Evolutionary conservation across 2,797 vertebrate genomes (phyloP).

Genomic region (Tiaroga cobitis): DNA sequence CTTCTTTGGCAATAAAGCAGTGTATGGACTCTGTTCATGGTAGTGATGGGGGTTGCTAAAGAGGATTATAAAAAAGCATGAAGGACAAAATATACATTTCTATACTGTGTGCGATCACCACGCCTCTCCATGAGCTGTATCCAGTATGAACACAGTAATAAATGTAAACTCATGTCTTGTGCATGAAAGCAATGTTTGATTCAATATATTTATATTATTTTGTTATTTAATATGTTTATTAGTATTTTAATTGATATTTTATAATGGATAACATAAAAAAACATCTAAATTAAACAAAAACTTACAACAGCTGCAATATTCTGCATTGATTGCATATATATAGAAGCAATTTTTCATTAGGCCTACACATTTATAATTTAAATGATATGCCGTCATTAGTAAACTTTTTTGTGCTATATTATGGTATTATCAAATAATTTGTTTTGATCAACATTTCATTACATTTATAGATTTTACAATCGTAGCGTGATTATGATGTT

Average conservation of each 20-base stretch:
- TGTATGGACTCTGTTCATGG: background rate
- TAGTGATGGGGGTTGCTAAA: background rate
- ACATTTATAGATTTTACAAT: too few relatives aligned
- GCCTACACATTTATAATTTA: background rate
- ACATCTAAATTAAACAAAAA: background rate
- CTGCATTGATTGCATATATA: background rate
- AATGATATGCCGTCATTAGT: background rate
- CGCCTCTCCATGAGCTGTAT: background rate
- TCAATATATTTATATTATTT: background rate
- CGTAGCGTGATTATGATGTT: background rate
- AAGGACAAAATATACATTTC: slow-evolving; percentile 16
- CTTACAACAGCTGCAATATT: background rate
- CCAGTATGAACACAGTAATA: background rate
- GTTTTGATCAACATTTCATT: background rate
- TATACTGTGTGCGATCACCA: background rate
- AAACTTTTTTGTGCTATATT: background rate
- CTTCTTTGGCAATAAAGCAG: background rate
- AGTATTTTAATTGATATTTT: background rate
- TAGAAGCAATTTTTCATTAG: background rate
- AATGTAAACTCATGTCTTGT: background rate
- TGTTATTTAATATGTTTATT: background rate
- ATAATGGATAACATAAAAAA: too few relatives aligned
- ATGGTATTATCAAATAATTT: background rate
- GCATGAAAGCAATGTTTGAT: background rate
- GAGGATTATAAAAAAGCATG: slow-evolving; percentile 9